These are phyloP conservation scores for Hipposideros armiger DNA, from an alignment of 2,113 vertebrate genomes.

Conservation along the genomic window DNA sequence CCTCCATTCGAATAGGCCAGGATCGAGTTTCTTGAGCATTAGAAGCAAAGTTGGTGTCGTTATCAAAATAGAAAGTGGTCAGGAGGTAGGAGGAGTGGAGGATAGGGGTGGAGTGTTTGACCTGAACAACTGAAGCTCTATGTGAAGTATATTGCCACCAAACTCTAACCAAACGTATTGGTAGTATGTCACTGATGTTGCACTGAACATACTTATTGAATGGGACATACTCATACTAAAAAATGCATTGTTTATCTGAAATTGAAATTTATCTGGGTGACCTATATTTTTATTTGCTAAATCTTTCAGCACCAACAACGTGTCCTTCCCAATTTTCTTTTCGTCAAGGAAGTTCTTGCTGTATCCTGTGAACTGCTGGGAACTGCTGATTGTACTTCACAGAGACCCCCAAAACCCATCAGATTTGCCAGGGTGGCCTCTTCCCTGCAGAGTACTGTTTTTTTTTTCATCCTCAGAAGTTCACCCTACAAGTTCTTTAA, in stretches of 20 bases:
- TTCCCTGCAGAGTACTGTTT: accelerated
- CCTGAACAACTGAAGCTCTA: neutral
- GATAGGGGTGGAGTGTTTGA: accelerated
- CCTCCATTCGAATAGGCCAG: neutral
- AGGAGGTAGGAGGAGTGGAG: neutral
- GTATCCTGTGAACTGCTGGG: neutral
- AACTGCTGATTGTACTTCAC: neutral
- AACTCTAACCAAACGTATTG: neutral
- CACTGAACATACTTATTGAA: neutral
- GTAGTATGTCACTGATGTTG: neutral
- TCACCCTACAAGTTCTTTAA: neutral
- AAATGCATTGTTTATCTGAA: neutral
- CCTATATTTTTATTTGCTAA: neutral
- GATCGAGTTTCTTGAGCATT: neutral
- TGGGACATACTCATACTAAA: neutral
- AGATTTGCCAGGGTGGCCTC: neutral
- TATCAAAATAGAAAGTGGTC: neutral
- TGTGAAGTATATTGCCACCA: neutral
- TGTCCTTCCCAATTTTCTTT: neutral
- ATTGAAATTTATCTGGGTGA: neutral
- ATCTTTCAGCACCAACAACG: neutral
- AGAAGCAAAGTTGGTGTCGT: neutral
- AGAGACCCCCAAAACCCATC: neutral
- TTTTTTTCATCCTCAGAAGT: neutral
- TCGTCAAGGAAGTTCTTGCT: neutral